Base-by-base conservation (phyloP, 2,113 vertebrate species). In the Megaleporinus macrocephalus region DNA sequence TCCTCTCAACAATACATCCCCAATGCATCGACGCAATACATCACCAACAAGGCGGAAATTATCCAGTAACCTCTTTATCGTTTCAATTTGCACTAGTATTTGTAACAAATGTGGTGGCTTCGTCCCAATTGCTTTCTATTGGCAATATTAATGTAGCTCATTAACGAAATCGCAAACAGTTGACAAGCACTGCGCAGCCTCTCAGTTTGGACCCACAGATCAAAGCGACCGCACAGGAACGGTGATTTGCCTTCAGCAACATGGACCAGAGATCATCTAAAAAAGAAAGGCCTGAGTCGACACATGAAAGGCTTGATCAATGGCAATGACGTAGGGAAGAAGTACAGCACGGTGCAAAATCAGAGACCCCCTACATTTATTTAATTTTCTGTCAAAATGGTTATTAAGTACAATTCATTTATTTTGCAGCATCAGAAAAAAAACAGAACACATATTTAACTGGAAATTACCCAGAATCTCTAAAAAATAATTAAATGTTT, bases 1-100 rank as follows among this genome's bases (percentile, higher is more conserved):
- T 44, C 49, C 65, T 36, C 57, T 36, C 15, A 84, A 53, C 33
- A 81, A 78, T 83, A 27, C 62, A 61, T 76, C 24, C 33, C 33
- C 9, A 47, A 29, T 76, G 57, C 74, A 62, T 63, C 5, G 41
- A 24, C 16, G 30, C 70, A 61, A 73, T 55, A 33, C 71, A 72
- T 66, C 47, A 76, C 27, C 75, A 74, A 76, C 68, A 71, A 29
- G 11, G n/a, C 65, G 14, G 76, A 78, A 78, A 65, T 22, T 7
- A 75, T 76, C 30, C 9, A 20, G 81, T 53, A 69, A 51, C 65
- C 22, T 29, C 14, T 73, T 81, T 68, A 57, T 33, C 24, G 18
- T 51, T 49, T 57, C 41, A 36, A 16, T 73, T 63, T 26, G 4
- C 41, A 75, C 78, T 1, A 55, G 22, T 49, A 53, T 73, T 51